Evolutionary conservation across 2,797 vertebrate species (phyloP).

Genomic region (Arnoldichthys spilopterus): DNA sequence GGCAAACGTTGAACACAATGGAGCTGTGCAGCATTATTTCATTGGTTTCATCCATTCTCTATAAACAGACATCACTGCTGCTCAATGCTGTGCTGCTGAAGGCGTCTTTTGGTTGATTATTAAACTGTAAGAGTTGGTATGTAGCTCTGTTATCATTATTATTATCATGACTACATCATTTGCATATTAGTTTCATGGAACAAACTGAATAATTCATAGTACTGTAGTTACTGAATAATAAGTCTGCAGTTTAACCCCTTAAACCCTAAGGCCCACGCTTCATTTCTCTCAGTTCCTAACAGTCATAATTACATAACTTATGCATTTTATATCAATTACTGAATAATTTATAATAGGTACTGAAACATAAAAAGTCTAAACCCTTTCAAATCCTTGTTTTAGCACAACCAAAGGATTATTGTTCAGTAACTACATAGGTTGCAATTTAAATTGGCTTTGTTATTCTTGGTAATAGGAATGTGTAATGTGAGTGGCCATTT

Average conservation of each 20-base stretch:
- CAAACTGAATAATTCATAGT: not conserved
- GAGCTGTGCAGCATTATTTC: not conserved
- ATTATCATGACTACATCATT: not conserved
- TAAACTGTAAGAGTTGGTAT: not conserved
- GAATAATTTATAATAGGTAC: too few species aligned
- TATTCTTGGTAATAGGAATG: too few species aligned
- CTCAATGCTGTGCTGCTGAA: not conserved
- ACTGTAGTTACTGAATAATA: not conserved
- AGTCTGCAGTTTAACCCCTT: not conserved
- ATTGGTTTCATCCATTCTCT: not conserved
- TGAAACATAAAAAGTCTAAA: too few species aligned
- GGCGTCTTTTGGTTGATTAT: not conserved
- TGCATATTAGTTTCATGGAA: not conserved
- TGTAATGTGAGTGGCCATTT: too few species aligned
- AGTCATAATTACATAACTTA: too few species aligned
- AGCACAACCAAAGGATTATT: too few species aligned
- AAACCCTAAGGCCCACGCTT: not conserved
- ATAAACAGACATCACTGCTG: not conserved
- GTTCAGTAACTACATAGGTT: too few species aligned
- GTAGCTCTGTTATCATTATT: not conserved
- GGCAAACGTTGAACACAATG: not conserved
- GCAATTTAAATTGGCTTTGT: too few species aligned
- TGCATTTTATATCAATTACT: too few species aligned
- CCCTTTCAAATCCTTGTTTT: too few species aligned
- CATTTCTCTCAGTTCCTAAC: too few species aligned